Conservation (phyloP, 35 echinoderm and acorn worm genomes). For the Patiria miniata region DNA sequence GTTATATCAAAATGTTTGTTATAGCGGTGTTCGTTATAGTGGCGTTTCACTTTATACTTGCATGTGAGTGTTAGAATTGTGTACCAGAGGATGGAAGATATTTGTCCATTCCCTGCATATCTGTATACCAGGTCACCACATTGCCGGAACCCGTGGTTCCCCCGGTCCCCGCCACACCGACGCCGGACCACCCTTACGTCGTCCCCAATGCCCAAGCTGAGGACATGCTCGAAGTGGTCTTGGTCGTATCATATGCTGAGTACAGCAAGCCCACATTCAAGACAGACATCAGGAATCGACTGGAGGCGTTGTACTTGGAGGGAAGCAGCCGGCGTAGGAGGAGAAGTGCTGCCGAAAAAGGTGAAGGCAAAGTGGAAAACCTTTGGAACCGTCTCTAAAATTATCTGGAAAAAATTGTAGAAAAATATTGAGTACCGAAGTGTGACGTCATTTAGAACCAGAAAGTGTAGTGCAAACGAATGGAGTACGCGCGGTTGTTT, state of each 20-base stretch:
- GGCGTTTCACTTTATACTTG: too few species aligned
- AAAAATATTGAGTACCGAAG: too few species aligned
- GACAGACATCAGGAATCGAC: not conserved
- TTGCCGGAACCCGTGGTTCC: not conserved
- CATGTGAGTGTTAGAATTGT: too few species aligned
- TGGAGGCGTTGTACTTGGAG: not conserved
- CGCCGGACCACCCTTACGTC: not conserved
- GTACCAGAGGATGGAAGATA: too few species aligned
- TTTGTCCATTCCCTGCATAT: not conserved
- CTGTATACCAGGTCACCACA: not conserved
- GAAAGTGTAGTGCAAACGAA: too few species aligned
- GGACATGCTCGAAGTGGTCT: not conserved
- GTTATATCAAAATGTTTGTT: too few species aligned
- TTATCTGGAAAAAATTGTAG: too few species aligned
- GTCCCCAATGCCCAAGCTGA: not conserved
- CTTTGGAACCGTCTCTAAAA: too few species aligned
- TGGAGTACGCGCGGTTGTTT: too few species aligned
- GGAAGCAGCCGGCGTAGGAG: not conserved
- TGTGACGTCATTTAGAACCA: too few species aligned
- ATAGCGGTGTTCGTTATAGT: too few species aligned
- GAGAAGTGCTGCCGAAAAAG: not conserved
- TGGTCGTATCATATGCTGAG: not conserved
- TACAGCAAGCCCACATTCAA: not conserved
- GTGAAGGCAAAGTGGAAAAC: too few species aligned
- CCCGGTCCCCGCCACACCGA: not conserved